Base-by-base conservation (phyloP, 2,797 vertebrate genomes). In the Spondyliosoma cantharus region DNA sequence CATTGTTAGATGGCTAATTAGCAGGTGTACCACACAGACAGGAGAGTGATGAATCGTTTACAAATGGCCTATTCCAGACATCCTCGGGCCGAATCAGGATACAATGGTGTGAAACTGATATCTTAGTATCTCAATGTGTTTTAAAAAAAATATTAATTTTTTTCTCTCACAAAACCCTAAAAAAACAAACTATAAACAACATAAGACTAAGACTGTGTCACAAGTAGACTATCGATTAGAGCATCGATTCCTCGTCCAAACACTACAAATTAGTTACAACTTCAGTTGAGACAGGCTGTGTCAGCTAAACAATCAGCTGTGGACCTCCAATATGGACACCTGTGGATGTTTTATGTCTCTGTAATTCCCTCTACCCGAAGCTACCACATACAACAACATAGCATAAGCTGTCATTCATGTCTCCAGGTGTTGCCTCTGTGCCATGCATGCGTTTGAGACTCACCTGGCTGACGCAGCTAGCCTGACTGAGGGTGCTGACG, bases 391-490 rank as follows among this genome's bases (percentile, higher is more conserved):
- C 15, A 46, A 80, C 53, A 68, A 15, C 17, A 52, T 16, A 53
- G 50, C 13, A 50, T 46, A 27, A 46, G 24, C 24, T 74, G 13
- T 74, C 15, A 43, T 54, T 70, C 2, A 29, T 72, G 54, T 71
- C 54, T 84, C 56, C 46, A 59, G 74, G 43, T 65, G 67, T 67
- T 76, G 71, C 80, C 57, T 71, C 82, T 68, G 67, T 81, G 62
- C 37, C 5, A n/a, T 81, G 73, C 42, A 15, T 81, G 61, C 57
- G 71, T 81, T 83, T 63, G 58, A 80, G 64, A 94, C 96, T 96
- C 94, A 99, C 98, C 98, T 99, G 98, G 96, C 98, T 99, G 93
- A 99, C 94, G 90, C 98, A 99, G 98, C 98, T 99, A 95, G 98
- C 98, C 95, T 99, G 98, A 94, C 98, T 99, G 93, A 99, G 96